Evolutionary conservation across 2,113 vertebrate genomes (phyloP), one percentile per base, ranked within the genome.

Genomic region (Sigmodon hispidus): DNA sequence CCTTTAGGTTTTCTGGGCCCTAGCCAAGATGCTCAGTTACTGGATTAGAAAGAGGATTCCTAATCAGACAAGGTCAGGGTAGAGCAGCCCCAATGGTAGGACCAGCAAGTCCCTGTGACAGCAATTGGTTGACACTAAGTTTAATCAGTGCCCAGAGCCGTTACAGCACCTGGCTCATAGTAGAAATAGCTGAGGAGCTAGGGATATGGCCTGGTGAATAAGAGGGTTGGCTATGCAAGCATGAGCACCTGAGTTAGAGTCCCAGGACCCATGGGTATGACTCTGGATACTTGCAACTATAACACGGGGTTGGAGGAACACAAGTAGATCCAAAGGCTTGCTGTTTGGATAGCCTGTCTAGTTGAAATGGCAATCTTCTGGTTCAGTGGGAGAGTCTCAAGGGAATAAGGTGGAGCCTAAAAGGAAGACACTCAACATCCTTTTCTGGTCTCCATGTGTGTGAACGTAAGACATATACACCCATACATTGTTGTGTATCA

Each of bases 31-130:
- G 57, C 50, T 67, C 19, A 6, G 4, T 85, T 95, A 90, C 88
- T 80, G 70, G 93, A 86, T 95, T 94, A 88, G 85, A 48, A 22
- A 79, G 85, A 79, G 50, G 67, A 76, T 67, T 85, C 85, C 73
- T 63, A 67, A 63, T n/a, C 55, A 19, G 69, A 43, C 6, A 17
- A 84, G 91, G 50, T 88, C 65, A 52, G 57, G n/a, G 0, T 5
- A 43, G 50, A n/a, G 45, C 0, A 4, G 73, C 75, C 57, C 69
- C 19, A 65, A 43, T 36, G 52, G 61, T 92, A 43, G 26, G 83
- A 16, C 70, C 69, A 69, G 55, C 7, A 52, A 80, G 73, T 22
- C 72, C 79, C 31, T 45, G 9, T n/a, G 26, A 63, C 63, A 55
- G 83, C n/a, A 55, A 73, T 70, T 7, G 2, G 57, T 67, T 52